Conservation (phyloP, 2,113 vertebrate species). For the Sarotherodon lohbergeri region DNA sequence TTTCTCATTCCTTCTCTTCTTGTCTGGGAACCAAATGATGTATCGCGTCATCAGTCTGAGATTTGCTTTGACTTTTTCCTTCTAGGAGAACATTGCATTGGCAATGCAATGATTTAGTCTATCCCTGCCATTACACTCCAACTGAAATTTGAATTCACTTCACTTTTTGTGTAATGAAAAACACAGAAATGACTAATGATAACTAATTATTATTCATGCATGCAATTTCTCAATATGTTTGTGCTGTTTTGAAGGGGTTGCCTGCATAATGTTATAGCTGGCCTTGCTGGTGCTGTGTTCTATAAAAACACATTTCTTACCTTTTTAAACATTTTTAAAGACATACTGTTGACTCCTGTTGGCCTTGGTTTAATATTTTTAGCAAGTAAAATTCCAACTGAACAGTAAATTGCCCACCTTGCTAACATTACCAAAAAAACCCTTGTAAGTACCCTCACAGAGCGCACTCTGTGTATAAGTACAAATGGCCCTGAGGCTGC, state of each 20-base stretch:
- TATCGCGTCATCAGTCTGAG: neutral
- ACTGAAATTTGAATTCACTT: neutral
- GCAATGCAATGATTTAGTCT: neutral
- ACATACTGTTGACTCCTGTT: neutral
- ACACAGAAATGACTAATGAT: neutral
- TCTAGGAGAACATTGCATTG: neutral
- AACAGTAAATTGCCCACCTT: neutral
- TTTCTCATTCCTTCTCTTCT: neutral
- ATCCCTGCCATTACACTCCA: neutral
- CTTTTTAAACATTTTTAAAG: neutral
- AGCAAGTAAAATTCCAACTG: neutral
- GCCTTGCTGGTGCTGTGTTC: neutral
- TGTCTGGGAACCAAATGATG: neutral
- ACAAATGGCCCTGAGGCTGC: neutral
- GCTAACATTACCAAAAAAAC: fast-evolving
- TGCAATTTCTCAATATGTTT: neutral
- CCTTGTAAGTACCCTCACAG: neutral
- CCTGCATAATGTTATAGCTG: neutral
- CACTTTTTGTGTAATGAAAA: neutral
- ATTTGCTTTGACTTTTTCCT: neutral
- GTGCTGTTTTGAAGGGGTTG: neutral
- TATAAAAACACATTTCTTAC: neutral
- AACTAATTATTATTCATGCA: neutral
- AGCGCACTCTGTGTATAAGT: neutral
- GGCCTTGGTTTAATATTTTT: neutral